A percentile compares a stretch with the other conserved stretches of the same genome.
Conservation (phyloP, 2,888 invertebrate species). For the Tubulanus polymorphus region DNA sequence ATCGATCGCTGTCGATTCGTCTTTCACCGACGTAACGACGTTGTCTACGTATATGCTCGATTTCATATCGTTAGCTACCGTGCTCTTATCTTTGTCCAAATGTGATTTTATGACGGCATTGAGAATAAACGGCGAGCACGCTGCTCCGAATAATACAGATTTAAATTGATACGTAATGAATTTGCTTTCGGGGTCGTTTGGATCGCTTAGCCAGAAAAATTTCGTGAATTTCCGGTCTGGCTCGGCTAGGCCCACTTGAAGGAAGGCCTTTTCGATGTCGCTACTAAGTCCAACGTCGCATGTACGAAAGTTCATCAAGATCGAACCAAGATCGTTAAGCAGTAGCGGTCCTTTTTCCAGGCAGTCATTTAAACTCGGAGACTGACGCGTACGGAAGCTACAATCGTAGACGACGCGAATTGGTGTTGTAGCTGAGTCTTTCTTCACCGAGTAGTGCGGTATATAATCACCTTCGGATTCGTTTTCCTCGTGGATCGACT, state of each 20-base stretch:
- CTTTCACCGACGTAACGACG: conserved; percentile 8
- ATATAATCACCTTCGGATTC: conserved; percentile 10
- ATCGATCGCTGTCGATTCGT: background rate
- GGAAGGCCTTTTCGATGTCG: conserved; percentile 17
- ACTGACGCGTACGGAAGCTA: conserved; percentile 6
- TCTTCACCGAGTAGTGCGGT: conserved; percentile 14
- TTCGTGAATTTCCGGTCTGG: no score
- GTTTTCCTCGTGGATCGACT: conserved; percentile 5
- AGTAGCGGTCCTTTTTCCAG: conserved; percentile 12
- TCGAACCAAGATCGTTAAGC: conserved; percentile 10
- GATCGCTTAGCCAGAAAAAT: conserved; percentile 13
- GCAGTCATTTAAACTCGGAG: conserved; percentile 16
- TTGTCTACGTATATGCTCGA: conserved; percentile 15
- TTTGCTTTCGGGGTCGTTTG: conserved; percentile 5
- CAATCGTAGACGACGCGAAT: conserved; percentile 16
- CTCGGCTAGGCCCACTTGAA: conserved; percentile 11
- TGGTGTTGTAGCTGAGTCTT: conserved; percentile 5
- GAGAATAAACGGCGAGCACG: background rate
- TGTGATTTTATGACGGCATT: background rate
- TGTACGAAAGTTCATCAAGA: conserved; percentile 4
- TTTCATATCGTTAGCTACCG: background rate
- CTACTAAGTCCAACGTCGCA: conserved; percentile 7
- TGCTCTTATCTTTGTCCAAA: conserved; percentile 1
- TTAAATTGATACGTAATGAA: conserved; percentile 12
- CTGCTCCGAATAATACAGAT: conserved; percentile 13